Conservation (phyloP, 2,113 vertebrate species). For the Oryzias woworae region DNA sequence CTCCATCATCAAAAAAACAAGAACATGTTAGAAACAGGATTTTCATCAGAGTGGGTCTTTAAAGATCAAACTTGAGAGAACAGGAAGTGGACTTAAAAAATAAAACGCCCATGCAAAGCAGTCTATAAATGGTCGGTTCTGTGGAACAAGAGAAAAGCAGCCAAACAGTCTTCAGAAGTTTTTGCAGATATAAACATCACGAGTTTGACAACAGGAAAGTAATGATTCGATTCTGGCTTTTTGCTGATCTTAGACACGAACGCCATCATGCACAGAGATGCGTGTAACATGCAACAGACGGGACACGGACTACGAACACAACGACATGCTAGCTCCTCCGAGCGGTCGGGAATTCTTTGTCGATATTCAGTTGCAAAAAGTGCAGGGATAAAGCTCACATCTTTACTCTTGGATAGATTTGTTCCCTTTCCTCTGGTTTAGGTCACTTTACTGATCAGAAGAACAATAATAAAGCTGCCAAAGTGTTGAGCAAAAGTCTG, state of each 20-base stretch:
- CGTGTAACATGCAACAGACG: conserved; percentile 49
- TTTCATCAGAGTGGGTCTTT: no score
- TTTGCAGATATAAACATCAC: not conserved
- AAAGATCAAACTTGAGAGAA: no score
- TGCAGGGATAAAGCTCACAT: conserved; percentile 40
- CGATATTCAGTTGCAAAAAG: conserved; percentile 13
- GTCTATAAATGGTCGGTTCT: no score
- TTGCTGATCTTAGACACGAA: conserved; percentile 22
- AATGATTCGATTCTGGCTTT: not conserved
- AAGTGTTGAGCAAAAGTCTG: conserved; percentile 27
- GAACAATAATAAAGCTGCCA: conserved; percentile 57
- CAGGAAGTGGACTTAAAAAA: no score
- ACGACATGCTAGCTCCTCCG: conserved; percentile 4
- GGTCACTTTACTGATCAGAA: conserved; percentile 17
- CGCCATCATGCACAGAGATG: conserved; percentile 58
- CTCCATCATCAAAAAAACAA: no score
- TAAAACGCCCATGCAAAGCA: no score
- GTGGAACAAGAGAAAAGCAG: conserved; percentile 5
- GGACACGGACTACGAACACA: conserved; percentile 10
- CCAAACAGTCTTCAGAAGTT: conserved; percentile 56
- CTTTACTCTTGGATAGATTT: conserved; percentile 31
- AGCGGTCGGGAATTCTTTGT: not conserved
- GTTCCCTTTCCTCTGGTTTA: conserved; percentile 53
- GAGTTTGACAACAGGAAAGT: conserved; percentile 1
- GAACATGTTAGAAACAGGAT: no score